phyloP scores from a whole-genome alignment of 2,113 vertebrate species.

The Telmatochromis brichardi region DNA sequence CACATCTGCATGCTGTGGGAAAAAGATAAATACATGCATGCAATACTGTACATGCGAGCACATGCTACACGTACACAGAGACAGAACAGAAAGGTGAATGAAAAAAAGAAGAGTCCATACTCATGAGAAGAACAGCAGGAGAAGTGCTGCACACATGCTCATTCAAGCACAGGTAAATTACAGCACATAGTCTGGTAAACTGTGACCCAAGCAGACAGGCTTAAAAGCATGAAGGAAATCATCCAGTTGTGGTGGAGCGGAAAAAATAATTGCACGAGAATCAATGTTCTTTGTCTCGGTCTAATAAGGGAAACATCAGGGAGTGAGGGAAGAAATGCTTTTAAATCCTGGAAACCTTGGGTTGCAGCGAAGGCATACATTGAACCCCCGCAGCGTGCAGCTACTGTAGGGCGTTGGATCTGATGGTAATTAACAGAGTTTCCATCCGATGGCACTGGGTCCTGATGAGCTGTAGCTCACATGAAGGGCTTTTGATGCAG shows the following conservation, averaged over 20 bases:
- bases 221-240: constrained; percentile 28
- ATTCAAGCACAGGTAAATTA: not conserved
- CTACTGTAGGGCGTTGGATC: not conserved
- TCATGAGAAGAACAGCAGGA: not conserved
- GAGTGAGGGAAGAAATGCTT: constrained; percentile 8
- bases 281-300: constrained; percentile 39
- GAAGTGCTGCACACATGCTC: not conserved
- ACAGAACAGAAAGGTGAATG: not conserved
- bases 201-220: not conserved
- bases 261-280: constrained; percentile 53
- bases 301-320: constrained; percentile 44
- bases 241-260: constrained; percentile 22
- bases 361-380: not conserved
- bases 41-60: not conserved
- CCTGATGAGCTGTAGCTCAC: constrained; percentile 14
- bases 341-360: constrained; percentile 29
- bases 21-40: constrained; percentile 27
- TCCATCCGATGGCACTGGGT: constrained; percentile 7
- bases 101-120: not conserved
- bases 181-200: not conserved
- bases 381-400: not conserved
- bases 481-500: constrained; percentile 6
- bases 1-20: constrained; percentile 74
- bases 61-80: not conserved
- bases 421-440: constrained; percentile 32